Conservation (phyloP, 2,113 vertebrate genomes). For the Struthio camelus region DNA sequence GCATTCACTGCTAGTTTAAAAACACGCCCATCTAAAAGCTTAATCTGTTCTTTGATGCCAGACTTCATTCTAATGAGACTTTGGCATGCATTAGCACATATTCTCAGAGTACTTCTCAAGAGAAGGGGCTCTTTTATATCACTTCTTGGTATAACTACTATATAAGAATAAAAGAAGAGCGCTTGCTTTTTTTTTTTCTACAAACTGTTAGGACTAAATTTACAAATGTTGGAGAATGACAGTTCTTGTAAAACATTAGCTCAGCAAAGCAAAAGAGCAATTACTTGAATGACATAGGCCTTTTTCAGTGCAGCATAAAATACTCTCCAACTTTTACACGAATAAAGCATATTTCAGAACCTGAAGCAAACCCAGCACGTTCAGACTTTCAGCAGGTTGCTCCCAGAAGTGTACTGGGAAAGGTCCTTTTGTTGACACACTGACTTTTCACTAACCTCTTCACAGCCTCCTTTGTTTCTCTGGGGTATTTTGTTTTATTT, state of each 20-base stretch:
- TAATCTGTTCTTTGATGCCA: neutral
- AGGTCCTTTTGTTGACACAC: neutral
- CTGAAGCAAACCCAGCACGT: neutral
- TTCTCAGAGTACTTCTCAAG: neutral
- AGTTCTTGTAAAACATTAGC: neutral
- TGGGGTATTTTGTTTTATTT: neutral
- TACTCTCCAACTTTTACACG: neutral
- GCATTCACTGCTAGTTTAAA: neutral
- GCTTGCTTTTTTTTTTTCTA: neutral
- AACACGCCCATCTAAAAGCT: neutral
- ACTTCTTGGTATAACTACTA: neutral
- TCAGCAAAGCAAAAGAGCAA: neutral
- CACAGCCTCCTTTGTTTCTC: neutral
- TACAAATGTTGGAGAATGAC: neutral
- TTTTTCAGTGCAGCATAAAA: neutral
- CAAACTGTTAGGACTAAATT: neutral
- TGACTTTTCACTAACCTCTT: neutral
- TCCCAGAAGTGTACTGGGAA: neutral
- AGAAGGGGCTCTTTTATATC: neutral
- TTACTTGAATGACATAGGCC: neutral
- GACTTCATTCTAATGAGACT: neutral
- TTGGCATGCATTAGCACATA: neutral
- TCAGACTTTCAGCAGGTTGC: neutral
- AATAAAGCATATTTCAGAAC: neutral
- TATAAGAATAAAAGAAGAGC: neutral